These are phyloP conservation scores for Linnaemya vulpina DNA, from an alignment of 2,888 invertebrate species.

Conservation along the genomic window DNA sequence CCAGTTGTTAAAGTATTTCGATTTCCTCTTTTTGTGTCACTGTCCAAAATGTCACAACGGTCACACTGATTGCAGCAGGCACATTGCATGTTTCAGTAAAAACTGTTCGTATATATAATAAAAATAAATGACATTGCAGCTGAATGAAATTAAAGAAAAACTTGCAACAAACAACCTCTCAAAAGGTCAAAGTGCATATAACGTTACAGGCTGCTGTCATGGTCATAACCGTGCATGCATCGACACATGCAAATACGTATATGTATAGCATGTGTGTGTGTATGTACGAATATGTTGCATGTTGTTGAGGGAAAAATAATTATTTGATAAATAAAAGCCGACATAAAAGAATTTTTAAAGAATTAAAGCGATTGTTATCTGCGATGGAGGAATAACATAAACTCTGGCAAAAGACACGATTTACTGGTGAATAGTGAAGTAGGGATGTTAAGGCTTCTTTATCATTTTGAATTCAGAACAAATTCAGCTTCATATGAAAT, in stretches of 20 bases:
- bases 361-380: neutral
- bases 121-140: conserved; percentile 43
- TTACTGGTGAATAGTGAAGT: too few species aligned
- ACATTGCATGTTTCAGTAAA: conserved; percentile 8
- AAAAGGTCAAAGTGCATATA: conserved; percentile 56
- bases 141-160: conserved; percentile 14
- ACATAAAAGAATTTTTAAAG: neutral
- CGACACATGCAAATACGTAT: neutral
- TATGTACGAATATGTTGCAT: too few species aligned
- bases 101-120: conserved; percentile 18
- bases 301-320: conserved; percentile 3
- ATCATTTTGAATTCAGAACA: too few species aligned
- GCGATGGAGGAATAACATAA: neutral
- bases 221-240: conserved; percentile 23
- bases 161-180: conserved; percentile 33
- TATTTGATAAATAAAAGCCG: conserved; percentile 35
- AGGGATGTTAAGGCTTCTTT: too few species aligned
- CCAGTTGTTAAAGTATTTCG: too few species aligned
- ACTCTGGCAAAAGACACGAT: too few species aligned
- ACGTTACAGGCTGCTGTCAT: conserved; percentile 3
- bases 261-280: neutral
- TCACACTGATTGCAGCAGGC: neutral
- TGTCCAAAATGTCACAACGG: neutral
- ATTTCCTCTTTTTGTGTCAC: too few species aligned
- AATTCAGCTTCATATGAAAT: too few species aligned